phyloP scores from a whole-genome alignment of 2,888 invertebrate species.

The Meganola albula region DNA sequence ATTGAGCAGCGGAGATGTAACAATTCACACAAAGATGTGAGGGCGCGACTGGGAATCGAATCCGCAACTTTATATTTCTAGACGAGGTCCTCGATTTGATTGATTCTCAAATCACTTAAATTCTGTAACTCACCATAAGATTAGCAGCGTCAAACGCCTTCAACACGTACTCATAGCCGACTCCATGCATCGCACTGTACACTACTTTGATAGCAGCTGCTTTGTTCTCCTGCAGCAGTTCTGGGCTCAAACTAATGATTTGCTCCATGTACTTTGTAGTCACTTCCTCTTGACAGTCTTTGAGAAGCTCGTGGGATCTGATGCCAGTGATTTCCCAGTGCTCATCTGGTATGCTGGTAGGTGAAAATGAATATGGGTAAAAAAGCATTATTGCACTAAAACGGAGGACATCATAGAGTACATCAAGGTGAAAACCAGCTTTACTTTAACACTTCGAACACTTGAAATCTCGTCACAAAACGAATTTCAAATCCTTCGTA shows the following conservation, averaged over 20 bases:
- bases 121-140: slow-evolving; percentile 80
- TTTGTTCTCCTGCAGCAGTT: slow-evolving; percentile 73
- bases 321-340: slow-evolving; percentile 87
- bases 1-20: too few species aligned
- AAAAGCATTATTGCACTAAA: too few species aligned
- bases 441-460: too few species aligned
- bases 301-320: slow-evolving; percentile 71
- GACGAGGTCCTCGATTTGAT: too few species aligned
- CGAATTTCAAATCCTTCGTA: too few species aligned
- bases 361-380: not conserved
- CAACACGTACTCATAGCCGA: slow-evolving; percentile 88
- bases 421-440: too few species aligned
- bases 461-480: too few species aligned
- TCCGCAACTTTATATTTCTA: too few species aligned
- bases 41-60: too few species aligned
- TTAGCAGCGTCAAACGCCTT: slow-evolving; percentile 85
- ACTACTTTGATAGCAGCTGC: slow-evolving; percentile 81
- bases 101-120: too few species aligned
- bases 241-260: slow-evolving; percentile 75
- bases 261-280: slow-evolving; percentile 81
- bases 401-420: too few species aligned
- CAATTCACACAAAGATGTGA: too few species aligned
- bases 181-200: slow-evolving; percentile 99
- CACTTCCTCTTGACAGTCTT: slow-evolving; percentile 84
- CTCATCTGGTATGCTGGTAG: slow-evolving; percentile 79